Percentiles rank a stretch among this genome's conserved stretches.
These are phyloP conservation scores for Polypterus bichir DNA, from an alignment of 2,113 vertebrate species.

Conservation along the genomic window DNA sequence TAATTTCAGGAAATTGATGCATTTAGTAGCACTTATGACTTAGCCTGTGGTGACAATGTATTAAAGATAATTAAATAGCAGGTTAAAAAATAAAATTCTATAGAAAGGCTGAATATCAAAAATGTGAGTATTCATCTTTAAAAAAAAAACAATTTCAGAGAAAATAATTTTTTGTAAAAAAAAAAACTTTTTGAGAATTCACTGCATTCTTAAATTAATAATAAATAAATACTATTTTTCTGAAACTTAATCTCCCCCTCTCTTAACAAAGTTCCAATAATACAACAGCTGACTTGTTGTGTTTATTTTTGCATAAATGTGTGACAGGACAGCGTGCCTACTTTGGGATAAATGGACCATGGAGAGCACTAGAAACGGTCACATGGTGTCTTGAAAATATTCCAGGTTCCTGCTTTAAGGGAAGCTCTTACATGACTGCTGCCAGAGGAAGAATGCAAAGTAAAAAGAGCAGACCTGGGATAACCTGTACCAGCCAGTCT, in stretches of 20 bases:
- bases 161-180: too few species aligned
- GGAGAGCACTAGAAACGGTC: constrained; percentile 35
- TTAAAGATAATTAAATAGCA: too few species aligned
- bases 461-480: constrained; percentile 9
- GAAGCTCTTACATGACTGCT: constrained; percentile 25
- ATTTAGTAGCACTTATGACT: too few species aligned
- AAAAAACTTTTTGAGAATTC: background rate
- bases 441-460: constrained; percentile 33
- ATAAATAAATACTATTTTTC: too few species aligned
- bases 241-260: too few species aligned
- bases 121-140: too few species aligned
- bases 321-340: constrained; percentile 37
- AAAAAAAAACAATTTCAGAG: too few species aligned
- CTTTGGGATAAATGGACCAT: constrained; percentile 38
- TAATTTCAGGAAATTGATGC: too few species aligned
- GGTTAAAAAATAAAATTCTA: too few species aligned
- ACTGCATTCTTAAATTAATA: background rate
- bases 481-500: constrained; percentile 28
- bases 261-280: too few species aligned
- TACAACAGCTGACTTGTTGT: background rate
- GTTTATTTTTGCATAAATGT: background rate
- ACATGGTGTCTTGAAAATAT: constrained; percentile 33
- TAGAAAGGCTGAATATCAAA: too few species aligned
- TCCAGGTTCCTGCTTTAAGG: constrained; percentile 31
- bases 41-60: too few species aligned